Percentiles rank a stretch among this genome's conserved stretches.
These are phyloP conservation scores for Drosophila antonietae DNA, from an alignment of 2,888 invertebrate genomes.

Conservation along the genomic window DNA sequence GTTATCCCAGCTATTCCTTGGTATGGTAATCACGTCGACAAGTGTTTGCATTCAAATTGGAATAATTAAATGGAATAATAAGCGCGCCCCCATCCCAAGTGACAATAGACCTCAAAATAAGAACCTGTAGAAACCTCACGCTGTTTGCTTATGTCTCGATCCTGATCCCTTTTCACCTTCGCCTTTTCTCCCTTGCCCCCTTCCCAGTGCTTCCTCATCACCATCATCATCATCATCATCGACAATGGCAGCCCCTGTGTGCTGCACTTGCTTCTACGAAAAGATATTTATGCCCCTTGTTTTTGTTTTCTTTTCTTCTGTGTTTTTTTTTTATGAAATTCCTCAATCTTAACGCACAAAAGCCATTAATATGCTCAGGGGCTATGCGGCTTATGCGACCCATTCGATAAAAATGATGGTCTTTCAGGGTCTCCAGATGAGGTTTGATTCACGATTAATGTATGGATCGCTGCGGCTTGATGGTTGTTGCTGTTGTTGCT, in stretches of 20 bases:
- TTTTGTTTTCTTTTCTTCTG: constrained; percentile 2
- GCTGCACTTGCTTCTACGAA: constrained; percentile 42
- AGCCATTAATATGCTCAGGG: constrained; percentile 75
- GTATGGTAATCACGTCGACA: constrained; percentile 41
- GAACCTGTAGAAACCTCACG: constrained; percentile 38
- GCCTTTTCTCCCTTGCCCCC: not conserved
- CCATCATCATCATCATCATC: not conserved
- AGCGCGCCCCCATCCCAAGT: constrained; percentile 61
- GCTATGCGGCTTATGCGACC: constrained; percentile 30
- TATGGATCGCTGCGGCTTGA: constrained; percentile 39
- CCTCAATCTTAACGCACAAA: constrained; percentile 61
- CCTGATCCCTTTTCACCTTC: constrained; percentile 3
- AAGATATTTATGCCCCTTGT: constrained; percentile 48
- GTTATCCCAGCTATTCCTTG: constrained; percentile 3
- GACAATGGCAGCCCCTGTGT: constrained; percentile 11
- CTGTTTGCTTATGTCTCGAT: constrained; percentile 23
- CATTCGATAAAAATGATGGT: constrained; percentile 35
- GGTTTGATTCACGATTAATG: constrained; percentile 70
- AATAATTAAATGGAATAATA: constrained; percentile 79
- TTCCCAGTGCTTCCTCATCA: not conserved
- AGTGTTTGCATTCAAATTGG: constrained; percentile 74
- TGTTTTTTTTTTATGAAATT: constrained; percentile 41
- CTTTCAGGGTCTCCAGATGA: constrained; percentile 19
- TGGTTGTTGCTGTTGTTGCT: not conserved
- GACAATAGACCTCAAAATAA: constrained; percentile 36